Evolutionary conservation across 2,888 invertebrate species (phyloP).

Genomic region (Himalopsyche japonica): DNA sequence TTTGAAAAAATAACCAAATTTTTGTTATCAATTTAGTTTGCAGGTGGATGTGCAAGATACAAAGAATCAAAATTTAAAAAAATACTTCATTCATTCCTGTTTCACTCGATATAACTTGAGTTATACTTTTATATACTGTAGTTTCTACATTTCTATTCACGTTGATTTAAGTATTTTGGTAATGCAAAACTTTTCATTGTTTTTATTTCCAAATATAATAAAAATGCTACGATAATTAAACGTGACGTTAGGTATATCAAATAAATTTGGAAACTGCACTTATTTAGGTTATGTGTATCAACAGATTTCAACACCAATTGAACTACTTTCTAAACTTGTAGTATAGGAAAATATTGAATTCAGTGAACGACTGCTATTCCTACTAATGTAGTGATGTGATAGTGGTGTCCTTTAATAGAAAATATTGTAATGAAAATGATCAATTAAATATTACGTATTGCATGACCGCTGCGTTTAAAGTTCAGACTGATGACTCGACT

Average conservation of each 20-base stretch:
- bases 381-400: slow-evolving; percentile 34
- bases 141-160: too few relatives aligned
- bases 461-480: background rate
- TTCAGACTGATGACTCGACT: slow-evolving; percentile 1
- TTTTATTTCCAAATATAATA: background rate
- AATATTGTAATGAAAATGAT: background rate
- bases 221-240: background rate
- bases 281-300: background rate
- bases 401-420: slow-evolving; percentile 28
- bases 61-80: too few relatives aligned
- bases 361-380: slow-evolving; percentile 31
- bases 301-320: background rate
- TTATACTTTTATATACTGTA: too few relatives aligned
- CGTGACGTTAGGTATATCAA: background rate
- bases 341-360: slow-evolving; percentile 1
- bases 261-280: background rate
- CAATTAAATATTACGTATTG: background rate
- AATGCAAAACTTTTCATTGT: too few relatives aligned
- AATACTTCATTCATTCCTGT: too few relatives aligned
- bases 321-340: background rate
- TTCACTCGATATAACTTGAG: too few relatives aligned
- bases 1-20: too few relatives aligned
- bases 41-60: too few relatives aligned
- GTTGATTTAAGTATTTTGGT: too few relatives aligned
- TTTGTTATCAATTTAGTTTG: too few relatives aligned